Evolutionary conservation across 53 echinoderm and acorn worm species (phyloP).

Genomic region (Astropecten irregularis): DNA sequence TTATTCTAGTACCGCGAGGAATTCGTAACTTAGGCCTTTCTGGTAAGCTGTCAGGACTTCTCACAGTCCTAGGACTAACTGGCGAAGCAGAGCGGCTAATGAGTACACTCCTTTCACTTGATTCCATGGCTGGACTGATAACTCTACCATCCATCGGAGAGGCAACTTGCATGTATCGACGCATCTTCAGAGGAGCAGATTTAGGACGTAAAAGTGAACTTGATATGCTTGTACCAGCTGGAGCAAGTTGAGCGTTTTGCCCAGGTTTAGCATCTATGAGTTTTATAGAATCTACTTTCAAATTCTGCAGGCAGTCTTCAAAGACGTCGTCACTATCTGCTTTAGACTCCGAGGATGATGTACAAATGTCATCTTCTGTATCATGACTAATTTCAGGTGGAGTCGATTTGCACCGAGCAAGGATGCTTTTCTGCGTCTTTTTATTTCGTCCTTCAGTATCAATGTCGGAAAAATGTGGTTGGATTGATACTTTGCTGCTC

Average conservation of each 20-base stretch:
- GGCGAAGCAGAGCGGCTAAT: too few relatives aligned
- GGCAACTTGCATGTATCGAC: neutral
- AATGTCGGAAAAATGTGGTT: neutral
- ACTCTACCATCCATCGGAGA: neutral
- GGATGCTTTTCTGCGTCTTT: neutral
- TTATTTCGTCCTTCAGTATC: neutral
- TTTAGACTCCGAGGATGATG: neutral
- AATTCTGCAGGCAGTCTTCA: constrained; percentile 16
- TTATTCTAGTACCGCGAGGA: neutral
- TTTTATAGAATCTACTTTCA: neutral
- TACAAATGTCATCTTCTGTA: too few relatives aligned
- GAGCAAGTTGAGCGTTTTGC: neutral
- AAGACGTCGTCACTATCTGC: neutral
- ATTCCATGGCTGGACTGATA: too few relatives aligned
- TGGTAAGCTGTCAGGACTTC: neutral
- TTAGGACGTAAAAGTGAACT: neutral
- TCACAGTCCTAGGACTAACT: too few relatives aligned
- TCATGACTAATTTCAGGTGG: too few relatives aligned
- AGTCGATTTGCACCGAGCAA: constrained; percentile 4
- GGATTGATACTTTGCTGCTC: neutral
- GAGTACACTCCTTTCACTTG: too few relatives aligned
- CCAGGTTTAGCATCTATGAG: neutral
- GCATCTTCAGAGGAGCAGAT: constrained; percentile 19
- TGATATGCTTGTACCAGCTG: neutral
- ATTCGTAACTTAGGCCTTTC: neutral